Evolutionary conservation across 2,113 vertebrate species (phyloP).

Genomic region (Indri indri): DNA sequence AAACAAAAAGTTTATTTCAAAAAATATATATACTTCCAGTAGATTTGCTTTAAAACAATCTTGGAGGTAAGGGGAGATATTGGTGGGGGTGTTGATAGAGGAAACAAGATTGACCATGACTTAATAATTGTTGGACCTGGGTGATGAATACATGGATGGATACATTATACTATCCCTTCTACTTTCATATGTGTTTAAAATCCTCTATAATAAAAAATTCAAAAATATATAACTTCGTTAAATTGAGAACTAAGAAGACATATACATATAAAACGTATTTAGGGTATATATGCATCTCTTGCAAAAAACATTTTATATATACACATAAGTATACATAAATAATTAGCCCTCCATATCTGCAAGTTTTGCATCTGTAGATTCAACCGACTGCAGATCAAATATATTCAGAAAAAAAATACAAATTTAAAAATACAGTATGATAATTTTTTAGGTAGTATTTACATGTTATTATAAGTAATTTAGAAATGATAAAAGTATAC

Average conservation of each 20-base stretch:
- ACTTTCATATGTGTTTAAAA: neutral
- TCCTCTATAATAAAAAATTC: neutral
- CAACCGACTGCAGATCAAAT: neutral
- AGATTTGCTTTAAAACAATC: neutral
- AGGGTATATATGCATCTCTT: neutral
- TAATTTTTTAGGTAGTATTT: neutral
- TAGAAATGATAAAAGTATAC: neutral
- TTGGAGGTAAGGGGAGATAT: neutral
- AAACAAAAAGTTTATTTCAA: neutral
- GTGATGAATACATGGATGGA: neutral
- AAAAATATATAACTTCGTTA: neutral
- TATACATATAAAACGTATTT: neutral
- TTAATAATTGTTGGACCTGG: neutral
- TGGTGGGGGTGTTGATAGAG: neutral
- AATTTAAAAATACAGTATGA: neutral
- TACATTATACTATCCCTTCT: neutral
- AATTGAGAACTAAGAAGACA: neutral
- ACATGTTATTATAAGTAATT: neutral
- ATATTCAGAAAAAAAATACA: neutral
- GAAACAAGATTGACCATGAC: neutral
- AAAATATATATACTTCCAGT: neutral
- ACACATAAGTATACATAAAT: neutral
- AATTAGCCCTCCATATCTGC: neutral
- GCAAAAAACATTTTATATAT: neutral
- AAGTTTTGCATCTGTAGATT: neutral